A percentile compares a stretch with the other conserved stretches of the same genome.
phyloP scores from a whole-genome alignment of 64 coral and sea anemone species.

The Anthopleura sola region DNA sequence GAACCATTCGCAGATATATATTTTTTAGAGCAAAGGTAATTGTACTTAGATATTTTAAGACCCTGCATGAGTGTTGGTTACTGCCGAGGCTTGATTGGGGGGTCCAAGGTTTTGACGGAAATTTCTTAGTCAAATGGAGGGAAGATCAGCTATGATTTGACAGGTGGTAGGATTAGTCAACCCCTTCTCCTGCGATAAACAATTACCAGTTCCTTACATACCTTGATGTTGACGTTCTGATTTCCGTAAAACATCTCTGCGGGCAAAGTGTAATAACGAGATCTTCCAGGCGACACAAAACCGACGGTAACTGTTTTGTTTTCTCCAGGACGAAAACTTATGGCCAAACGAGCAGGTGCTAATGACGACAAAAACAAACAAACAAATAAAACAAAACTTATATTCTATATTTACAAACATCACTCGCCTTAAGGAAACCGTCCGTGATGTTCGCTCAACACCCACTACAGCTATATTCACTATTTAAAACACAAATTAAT shows the following conservation, averaged over 20 bases:
- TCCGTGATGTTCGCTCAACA: not conserved
- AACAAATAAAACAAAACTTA: not conserved
- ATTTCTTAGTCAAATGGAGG: too few relatives aligned
- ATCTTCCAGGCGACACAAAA: not conserved
- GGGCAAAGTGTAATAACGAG: not conserved
- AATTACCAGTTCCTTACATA: too few relatives aligned
- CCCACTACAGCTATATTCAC: not conserved
- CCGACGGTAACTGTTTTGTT: not conserved
- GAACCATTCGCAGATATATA: too few relatives aligned
- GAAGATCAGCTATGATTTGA: too few relatives aligned
- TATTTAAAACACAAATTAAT: too few relatives aligned
- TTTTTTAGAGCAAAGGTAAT: too few relatives aligned
- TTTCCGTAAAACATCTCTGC: not conserved
- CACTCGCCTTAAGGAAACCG: not conserved
- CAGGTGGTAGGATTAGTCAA: too few relatives aligned
- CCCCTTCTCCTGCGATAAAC: too few relatives aligned
- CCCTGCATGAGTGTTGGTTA: too few relatives aligned
- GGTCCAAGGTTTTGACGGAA: too few relatives aligned
- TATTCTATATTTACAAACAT: not conserved
- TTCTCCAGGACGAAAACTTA: not conserved
- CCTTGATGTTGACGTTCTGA: not conserved
- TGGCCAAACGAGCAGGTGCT: not conserved
- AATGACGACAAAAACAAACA: not conserved
- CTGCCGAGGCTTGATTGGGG: too few relatives aligned
- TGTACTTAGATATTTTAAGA: too few relatives aligned